phyloP scores from a whole-genome alignment of 2,888 invertebrate genomes.

The Acleris literana region DNA sequence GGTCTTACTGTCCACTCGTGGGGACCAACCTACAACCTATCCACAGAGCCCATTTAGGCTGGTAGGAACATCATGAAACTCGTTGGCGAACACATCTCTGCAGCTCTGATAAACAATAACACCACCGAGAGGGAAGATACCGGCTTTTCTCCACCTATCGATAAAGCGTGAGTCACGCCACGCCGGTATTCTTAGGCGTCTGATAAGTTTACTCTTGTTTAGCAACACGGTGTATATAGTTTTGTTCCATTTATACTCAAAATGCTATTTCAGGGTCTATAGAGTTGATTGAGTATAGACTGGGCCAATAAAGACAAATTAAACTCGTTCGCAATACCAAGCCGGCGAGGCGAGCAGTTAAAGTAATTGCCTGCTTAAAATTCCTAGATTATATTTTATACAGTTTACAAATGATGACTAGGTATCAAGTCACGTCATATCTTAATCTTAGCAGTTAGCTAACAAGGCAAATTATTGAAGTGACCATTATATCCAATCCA shows the following conservation, averaged over 20 bases:
- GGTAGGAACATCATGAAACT: no score
- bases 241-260: constrained; percentile 31
- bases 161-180: constrained; percentile 42
- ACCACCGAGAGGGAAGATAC: constrained; percentile 26
- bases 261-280: constrained; percentile 23
- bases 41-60: no score
- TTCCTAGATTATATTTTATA: not conserved
- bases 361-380: not conserved
- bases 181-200: constrained; percentile 25
- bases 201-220: constrained; percentile 36
- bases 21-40: no score
- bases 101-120: no score
- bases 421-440: not conserved
- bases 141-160: constrained; percentile 48
- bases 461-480: constrained; percentile 1
- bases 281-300: not conserved
- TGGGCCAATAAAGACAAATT: constrained; percentile 2
- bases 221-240: constrained; percentile 31
- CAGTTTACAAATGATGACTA: not conserved
- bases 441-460: not conserved
- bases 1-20: no score
- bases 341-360: not conserved
- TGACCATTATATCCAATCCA: constrained; percentile 1
- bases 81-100: no score
- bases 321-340: not conserved